Conservation (phyloP, 2,797 vertebrate species). For the Rachycentron canadum region DNA sequence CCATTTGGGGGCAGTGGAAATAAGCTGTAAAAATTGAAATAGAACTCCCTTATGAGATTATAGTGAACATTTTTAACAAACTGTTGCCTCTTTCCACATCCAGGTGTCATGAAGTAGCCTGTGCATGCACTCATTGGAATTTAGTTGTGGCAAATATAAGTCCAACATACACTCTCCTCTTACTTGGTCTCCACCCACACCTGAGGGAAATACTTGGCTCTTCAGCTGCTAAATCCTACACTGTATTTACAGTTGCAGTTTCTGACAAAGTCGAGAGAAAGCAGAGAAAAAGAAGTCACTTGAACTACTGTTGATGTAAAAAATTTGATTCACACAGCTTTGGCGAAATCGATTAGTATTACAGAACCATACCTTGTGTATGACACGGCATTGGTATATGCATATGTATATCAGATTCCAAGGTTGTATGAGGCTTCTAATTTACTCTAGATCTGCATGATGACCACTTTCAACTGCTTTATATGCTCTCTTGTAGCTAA, state of each 20-base stretch:
- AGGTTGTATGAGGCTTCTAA: constrained; percentile 57
- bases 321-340: constrained; percentile 1
- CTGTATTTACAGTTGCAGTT: neutral
- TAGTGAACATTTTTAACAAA: neutral
- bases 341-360: constrained; percentile 20
- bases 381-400: neutral
- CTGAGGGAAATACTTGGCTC: neutral
- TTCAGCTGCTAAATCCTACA: neutral
- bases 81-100: neutral
- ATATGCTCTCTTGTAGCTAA: constrained; percentile 53
- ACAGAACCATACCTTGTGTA: neutral
- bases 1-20: neutral
- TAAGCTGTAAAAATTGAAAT: neutral
- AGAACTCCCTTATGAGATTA: neutral
- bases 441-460: constrained; percentile 67
- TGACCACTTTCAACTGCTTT: constrained; percentile 68
- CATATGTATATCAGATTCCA: constrained; percentile 47
- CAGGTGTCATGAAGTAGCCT: neutral
- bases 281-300: neutral
- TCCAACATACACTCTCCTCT: neutral
- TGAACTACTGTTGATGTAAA: neutral
- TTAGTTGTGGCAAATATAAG: neutral
- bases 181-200: neutral
- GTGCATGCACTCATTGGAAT: neutral
- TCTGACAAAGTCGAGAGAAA: neutral